Percentiles rank a stretch among this genome's conserved stretches.
Evolutionary conservation across 2,888 invertebrate species (phyloP).

Genomic region (Cerastoderma edule): DNA sequence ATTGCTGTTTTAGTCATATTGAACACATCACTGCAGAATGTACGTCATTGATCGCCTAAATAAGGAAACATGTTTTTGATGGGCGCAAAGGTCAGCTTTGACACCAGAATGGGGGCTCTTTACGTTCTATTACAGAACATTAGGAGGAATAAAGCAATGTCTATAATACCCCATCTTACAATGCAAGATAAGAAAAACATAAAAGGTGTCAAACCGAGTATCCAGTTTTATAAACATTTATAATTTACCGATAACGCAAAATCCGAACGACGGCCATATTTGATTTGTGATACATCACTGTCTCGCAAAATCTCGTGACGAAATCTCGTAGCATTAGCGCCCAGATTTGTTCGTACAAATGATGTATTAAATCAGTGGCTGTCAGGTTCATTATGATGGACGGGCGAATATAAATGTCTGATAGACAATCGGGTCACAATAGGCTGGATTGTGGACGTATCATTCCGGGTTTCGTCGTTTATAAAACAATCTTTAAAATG

Average conservation of each 20-base stretch:
- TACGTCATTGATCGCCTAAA: too few species aligned
- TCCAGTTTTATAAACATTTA: slow-evolving; percentile 46
- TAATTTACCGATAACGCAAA: slow-evolving; percentile 38
- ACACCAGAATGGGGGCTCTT: slow-evolving; percentile 22
- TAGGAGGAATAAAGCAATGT: not conserved
- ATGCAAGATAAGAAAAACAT: slow-evolving; percentile 42
- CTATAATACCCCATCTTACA: slow-evolving; percentile 17
- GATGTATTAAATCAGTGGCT: slow-evolving; percentile 28
- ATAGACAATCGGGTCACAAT: not conserved
- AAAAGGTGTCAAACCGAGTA: slow-evolving; percentile 51
- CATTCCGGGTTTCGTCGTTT: not conserved
- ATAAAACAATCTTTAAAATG: too few species aligned
- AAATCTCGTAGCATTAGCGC: slow-evolving; percentile 33
- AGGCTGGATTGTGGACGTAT: not conserved
- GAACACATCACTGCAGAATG: too few species aligned
- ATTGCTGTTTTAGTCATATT: too few species aligned
- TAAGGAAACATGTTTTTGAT: not conserved
- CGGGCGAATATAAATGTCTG: slow-evolving; percentile 31
- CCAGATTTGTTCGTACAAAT: slow-evolving; percentile 37
- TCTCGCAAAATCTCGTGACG: slow-evolving; percentile 37
- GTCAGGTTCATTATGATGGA: slow-evolving; percentile 48
- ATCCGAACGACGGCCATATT: slow-evolving; percentile 27
- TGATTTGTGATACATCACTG: slow-evolving; percentile 42
- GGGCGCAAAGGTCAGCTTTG: slow-evolving; percentile 11
- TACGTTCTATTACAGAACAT: not conserved